Evolutionary conservation across 1,140 invertebrate genomes (phyloP).

Genomic region (Drosophila bifasciata): DNA sequence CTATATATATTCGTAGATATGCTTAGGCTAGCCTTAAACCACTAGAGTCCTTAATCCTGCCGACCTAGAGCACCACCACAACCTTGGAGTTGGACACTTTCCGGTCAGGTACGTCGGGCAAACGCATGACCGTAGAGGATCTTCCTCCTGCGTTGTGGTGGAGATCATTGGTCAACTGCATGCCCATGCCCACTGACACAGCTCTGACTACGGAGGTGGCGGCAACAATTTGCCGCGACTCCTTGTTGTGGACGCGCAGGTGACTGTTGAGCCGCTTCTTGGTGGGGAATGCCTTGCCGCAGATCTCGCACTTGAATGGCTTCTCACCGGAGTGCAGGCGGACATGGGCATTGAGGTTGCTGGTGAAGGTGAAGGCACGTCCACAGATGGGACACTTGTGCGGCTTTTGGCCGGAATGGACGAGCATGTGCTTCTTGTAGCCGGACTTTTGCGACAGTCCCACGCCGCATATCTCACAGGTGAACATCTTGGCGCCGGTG

Average conservation of each 20-base stretch:
- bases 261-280: conserved; percentile 74
- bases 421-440: conserved; percentile 82
- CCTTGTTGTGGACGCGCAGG: conserved; percentile 66
- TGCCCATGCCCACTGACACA: background rate
- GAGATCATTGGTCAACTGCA: background rate
- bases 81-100: conserved; percentile 69
- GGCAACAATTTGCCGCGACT: conserved; percentile 28
- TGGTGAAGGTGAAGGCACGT: conserved; percentile 77
- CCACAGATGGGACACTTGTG: conserved; percentile 76
- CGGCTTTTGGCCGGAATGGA: conserved; percentile 78
- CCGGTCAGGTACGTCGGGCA: conserved; percentile 54
- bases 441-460: conserved; percentile 80
- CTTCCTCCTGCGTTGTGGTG: background rate
- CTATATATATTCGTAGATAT: conserved; percentile 2
- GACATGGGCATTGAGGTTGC: conserved; percentile 85
- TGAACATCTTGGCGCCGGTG: conserved; percentile 76
- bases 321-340: conserved; percentile 89
- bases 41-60: background rate
- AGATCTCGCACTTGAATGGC: conserved; percentile 70
- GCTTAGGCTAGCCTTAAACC: conserved; percentile 27
- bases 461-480: conserved; percentile 81
- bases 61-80: conserved; percentile 56
- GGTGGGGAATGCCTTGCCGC: conserved; percentile 72
- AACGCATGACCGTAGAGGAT: background rate
- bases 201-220: background rate